Base-by-base conservation (phyloP, 2,797 vertebrate species). In the Coracias cyanogaster region DNA sequence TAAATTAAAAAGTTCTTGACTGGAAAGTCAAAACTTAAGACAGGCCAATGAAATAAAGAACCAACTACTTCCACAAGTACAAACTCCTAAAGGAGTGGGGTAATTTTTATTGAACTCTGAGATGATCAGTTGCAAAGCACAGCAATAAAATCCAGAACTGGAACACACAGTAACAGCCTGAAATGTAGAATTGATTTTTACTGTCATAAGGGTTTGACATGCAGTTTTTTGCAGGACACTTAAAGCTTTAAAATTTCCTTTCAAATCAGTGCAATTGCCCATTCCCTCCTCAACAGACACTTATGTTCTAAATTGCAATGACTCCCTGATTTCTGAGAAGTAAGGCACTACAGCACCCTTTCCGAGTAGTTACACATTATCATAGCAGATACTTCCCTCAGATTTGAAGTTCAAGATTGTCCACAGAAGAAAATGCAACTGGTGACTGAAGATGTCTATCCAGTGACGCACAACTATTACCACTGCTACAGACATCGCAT, bases 301-400 rank as follows among this genome's bases (percentile, higher is more conserved):
- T 80, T n/a, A 51, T 2, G 2, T 26, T 88, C 37, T 92, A 79
- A 83, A 87, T 54, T 72, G 51, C 95, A 95, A 54, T 43, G 35
- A 78, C 82, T 84, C 89, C 83, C 66, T 85, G 79, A 92, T 95
- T 95, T 94, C 64, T 89, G 84, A 92, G 57, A 89, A 91, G 26
- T 95, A 97, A 97, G 96, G 93, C 95, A 96, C 93, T 89, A 83
- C n/a, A 91, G 37, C 29, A 49, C 87, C 85, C 83, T 46, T 87
- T 78, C 65, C 83, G 78, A 89, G 64, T 24, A 83, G 46, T 72
- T 95, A 87, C 4, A 15, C 28, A 71, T 78, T 49, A 74, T 85
- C 67, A 76, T 0, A 77, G 82, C 51, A 94, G 46, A 60, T 12
- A 43, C 55, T 77, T 87, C 66, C 26, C 70, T 87, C 71, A 94